phyloP scores from a whole-genome alignment of 2,797 vertebrate species.

The Selene dorsalis region DNA sequence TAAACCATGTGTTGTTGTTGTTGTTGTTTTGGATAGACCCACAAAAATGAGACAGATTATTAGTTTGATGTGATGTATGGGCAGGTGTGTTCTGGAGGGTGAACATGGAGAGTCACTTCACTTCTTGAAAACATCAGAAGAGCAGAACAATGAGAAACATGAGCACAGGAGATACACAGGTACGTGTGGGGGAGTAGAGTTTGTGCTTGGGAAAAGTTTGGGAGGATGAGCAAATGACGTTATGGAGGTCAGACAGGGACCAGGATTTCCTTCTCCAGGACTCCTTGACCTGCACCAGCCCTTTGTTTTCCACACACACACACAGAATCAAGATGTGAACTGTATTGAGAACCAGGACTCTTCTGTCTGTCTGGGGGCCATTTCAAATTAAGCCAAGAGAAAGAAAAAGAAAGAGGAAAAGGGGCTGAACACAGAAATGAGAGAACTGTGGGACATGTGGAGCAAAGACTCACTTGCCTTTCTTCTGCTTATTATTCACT shows the following conservation, averaged over 20 bases:
- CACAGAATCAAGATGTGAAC: not conserved
- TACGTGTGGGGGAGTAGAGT: not conserved
- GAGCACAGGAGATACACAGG: constrained; percentile 3
- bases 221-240: constrained; percentile 5
- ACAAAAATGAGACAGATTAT: not conserved
- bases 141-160: constrained; percentile 9
- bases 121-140: not conserved
- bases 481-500: constrained; percentile 40
- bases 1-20: not conserved
- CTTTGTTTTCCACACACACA: constrained; percentile 15
- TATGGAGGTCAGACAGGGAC: constrained; percentile 19
- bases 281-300: constrained; percentile 12
- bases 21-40: not conserved
- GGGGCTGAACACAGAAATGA: not conserved
- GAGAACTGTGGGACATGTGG: not conserved
- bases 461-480: constrained; percentile 11
- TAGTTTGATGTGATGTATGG: not conserved
- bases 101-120: not conserved
- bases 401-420: not conserved
- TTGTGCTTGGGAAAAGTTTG: constrained; percentile 9
- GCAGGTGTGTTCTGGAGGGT: too few relatives aligned
- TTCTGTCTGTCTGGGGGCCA: not conserved
- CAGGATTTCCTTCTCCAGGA: constrained; percentile 59
- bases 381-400: constrained; percentile 1
- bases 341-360: not conserved